Evolutionary conservation across 2,113 vertebrate species (phyloP).

Genomic region (Siphamia tubifer): DNA sequence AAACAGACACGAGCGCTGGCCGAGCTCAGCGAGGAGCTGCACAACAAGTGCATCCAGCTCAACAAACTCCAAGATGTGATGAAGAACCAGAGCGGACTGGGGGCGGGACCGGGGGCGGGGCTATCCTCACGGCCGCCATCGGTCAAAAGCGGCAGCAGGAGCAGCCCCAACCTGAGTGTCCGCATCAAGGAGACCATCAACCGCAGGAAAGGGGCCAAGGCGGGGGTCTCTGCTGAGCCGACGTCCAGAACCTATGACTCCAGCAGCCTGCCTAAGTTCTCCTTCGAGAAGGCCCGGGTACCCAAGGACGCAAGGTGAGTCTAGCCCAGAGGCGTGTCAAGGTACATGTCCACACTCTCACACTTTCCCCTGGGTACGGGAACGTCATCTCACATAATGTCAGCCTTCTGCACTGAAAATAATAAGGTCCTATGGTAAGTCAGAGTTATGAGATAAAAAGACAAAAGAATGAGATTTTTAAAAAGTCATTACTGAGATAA

Average conservation of each 20-base stretch:
- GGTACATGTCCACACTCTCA: too few species aligned
- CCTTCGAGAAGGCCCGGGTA: slow-evolving; percentile 88
- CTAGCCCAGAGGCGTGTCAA: too few species aligned
- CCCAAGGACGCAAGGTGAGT: slow-evolving; percentile 89
- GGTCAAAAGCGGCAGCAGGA: slow-evolving; percentile 58
- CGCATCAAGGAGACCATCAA: slow-evolving; percentile 75
- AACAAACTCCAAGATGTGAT: slow-evolving; percentile 87
- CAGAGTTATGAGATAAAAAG: too few species aligned
- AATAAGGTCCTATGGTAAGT: too few species aligned
- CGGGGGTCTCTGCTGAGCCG: slow-evolving; percentile 92
- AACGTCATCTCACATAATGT: too few species aligned
- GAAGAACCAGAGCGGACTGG: slow-evolving; percentile 60
- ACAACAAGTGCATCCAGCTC: slow-evolving; percentile 85
- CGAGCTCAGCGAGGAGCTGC: slow-evolving; percentile 87
- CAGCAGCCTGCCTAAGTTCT: slow-evolving; percentile 82
- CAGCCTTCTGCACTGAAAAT: too few species aligned
- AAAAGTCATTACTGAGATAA: too few species aligned
- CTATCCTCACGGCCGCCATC: slow-evolving; percentile 36
- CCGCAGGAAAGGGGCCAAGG: slow-evolving; percentile 89
- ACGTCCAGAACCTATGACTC: slow-evolving; percentile 85
- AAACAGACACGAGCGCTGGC: slow-evolving; percentile 80
- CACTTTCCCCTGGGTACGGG: too few species aligned
- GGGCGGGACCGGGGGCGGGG: background rate
- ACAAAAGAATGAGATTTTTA: too few species aligned
- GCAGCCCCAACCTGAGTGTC: slow-evolving; percentile 68